Evolutionary conservation across 2,888 invertebrate genomes (phyloP).

Genomic region (Malthinus seriepunctatus): DNA sequence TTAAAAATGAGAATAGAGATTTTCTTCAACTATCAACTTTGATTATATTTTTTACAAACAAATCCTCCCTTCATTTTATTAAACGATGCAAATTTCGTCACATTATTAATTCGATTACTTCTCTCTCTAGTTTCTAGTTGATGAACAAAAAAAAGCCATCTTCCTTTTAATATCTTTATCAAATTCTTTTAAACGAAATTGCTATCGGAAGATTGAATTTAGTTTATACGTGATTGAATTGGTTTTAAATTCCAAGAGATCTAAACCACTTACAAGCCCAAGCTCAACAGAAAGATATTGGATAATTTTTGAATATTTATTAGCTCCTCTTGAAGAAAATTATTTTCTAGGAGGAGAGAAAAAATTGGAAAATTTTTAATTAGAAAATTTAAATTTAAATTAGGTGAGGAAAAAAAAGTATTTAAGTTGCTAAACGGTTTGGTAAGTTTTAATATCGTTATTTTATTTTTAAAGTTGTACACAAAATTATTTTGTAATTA

Average conservation of each 20-base stretch:
- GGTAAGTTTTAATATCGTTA: no score
- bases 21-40: conserved; percentile 7
- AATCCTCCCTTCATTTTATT: not conserved
- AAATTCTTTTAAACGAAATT: not conserved
- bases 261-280: conserved; percentile 8
- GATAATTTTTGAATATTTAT: conserved; percentile 12
- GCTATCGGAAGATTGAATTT: conserved; percentile 4
- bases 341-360: no score
- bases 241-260: conserved; percentile 13
- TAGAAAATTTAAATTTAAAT: no score
- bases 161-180: no score
- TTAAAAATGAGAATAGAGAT: conserved; percentile 15
- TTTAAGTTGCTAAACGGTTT: no score
- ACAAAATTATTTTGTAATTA: no score
- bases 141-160: no score
- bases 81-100: no score
- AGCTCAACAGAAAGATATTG: conserved; percentile 8
- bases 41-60: not conserved
- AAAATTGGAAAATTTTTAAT: no score
- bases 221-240: conserved; percentile 17
- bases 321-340: not conserved
- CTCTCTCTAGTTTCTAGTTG: no score
- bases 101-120: not conserved
- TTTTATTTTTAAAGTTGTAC: no score
- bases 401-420: no score